Conservation (phyloP, 2,113 vertebrate species). For the Mormoops blainvillei region DNA sequence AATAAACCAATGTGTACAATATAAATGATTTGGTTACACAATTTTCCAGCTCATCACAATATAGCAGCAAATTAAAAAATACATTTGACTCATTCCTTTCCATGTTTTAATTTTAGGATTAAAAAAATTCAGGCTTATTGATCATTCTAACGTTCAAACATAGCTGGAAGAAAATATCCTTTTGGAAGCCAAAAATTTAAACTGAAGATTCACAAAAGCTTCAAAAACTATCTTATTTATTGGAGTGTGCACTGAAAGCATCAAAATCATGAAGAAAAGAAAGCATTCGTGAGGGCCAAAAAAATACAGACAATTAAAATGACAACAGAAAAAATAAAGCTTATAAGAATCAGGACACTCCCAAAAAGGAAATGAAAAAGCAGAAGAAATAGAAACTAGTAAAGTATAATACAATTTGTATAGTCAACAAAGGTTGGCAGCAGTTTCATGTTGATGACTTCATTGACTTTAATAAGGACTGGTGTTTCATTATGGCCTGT, state of each 20-base stretch:
- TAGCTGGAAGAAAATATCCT: neutral
- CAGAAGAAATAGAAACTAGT: neutral
- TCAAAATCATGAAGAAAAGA: neutral
- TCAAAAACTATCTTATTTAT: neutral
- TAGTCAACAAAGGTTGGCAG: neutral
- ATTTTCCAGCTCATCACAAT: neutral
- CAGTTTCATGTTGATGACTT: neutral
- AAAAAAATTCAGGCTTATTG: neutral
- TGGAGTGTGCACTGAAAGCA: neutral
- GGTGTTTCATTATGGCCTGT: neutral
- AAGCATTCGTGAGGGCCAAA: neutral
- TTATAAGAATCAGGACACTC: neutral
- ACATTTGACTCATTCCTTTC: neutral
- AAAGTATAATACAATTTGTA: neutral
- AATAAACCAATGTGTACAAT: neutral
- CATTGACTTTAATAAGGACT: neutral
- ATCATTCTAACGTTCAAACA: neutral
- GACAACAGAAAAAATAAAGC: neutral
- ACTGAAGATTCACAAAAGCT: neutral
- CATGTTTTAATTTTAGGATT: neutral
- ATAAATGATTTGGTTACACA: neutral
- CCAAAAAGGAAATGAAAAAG: neutral
- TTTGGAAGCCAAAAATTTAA: neutral
- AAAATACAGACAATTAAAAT: conserved; percentile 11
- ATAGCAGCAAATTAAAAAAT: neutral